Evolutionary conservation across 92 coral and sea anemone genomes (phyloP).

Genomic region (Epizoanthus ramosus): DNA sequence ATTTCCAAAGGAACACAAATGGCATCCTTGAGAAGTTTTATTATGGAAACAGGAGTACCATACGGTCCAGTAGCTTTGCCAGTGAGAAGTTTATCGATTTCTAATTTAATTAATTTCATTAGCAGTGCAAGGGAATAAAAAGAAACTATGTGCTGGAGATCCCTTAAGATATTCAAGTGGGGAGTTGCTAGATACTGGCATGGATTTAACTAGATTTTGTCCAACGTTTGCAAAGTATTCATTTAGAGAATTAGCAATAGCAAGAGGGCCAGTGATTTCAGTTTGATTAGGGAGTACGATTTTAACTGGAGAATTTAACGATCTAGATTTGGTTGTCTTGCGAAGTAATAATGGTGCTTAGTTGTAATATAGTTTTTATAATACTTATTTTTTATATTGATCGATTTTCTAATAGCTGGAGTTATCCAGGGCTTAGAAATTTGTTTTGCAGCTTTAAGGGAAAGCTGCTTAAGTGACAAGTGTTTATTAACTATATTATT

Average conservation of each 20-base stretch:
- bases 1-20: conserved; percentile 19
- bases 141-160: conserved; percentile 32
- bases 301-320: background rate
- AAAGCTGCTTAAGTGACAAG: no score
- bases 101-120: conserved; percentile 40
- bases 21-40: conserved; percentile 26
- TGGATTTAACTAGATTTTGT: background rate
- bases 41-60: background rate
- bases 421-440: background rate
- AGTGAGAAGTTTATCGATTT: background rate
- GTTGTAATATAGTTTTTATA: background rate
- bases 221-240: background rate
- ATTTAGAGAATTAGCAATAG: background rate
- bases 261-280: conserved; percentile 1
- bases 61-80: background rate
- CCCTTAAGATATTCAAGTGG: background rate
- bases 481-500: no score
- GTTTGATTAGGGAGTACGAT: background rate
- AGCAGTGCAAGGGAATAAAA: conserved; percentile 36
- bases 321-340: background rate
- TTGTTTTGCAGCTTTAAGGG: no score
- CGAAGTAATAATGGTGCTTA: background rate
- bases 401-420: background rate
- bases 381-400: background rate
- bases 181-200: background rate